A percentile compares a stretch with the other conserved stretches of the same genome.
Conservation (phyloP, 30 jellyfish, hydroid and myxozoan genomes). For the Chrysaora quinquecirrha region DNA sequence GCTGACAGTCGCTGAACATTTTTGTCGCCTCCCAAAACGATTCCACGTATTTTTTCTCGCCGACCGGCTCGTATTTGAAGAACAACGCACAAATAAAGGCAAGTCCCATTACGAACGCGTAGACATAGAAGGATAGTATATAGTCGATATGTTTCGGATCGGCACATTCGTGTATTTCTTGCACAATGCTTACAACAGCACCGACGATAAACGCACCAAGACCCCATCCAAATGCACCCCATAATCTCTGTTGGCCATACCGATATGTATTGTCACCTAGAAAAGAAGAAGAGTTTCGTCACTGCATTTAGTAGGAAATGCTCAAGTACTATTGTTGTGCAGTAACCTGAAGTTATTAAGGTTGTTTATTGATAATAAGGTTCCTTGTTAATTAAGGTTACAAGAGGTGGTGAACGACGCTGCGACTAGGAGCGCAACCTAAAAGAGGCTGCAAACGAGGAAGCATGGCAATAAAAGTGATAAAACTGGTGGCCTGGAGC, state of each 20-base stretch:
- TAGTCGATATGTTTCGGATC: constrained; percentile 95
- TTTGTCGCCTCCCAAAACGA: constrained; percentile 95
- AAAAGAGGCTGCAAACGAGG: too few species aligned
- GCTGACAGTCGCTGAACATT: constrained; percentile 86
- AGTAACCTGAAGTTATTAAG: too few species aligned
- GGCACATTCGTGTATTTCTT: constrained; percentile 69
- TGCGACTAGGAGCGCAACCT: too few species aligned
- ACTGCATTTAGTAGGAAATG: too few species aligned
- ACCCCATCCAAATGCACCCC: constrained; percentile 99
- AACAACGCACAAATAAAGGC: constrained; percentile 86
- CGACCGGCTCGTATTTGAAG: constrained; percentile 79
- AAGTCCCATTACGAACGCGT: constrained; percentile 91
- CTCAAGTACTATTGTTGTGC: too few species aligned
- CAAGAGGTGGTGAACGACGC: too few species aligned
- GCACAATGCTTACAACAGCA: constrained; percentile 86
- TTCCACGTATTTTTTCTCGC: constrained; percentile 66
- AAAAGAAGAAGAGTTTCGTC: background rate
- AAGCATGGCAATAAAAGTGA: too few species aligned
- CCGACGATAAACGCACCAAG: constrained; percentile 98
- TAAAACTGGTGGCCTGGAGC: too few species aligned
- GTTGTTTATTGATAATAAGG: too few species aligned
- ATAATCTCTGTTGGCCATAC: constrained; percentile 94
- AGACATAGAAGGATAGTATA: constrained; percentile 89
- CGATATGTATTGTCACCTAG: constrained; percentile 86
- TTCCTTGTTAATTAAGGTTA: too few species aligned